A percentile compares a stretch with the other conserved stretches of the same genome.
These are phyloP conservation scores for Pogonophryne albipinna DNA, from an alignment of 2,797 vertebrate species.

Conservation along the genomic window DNA sequence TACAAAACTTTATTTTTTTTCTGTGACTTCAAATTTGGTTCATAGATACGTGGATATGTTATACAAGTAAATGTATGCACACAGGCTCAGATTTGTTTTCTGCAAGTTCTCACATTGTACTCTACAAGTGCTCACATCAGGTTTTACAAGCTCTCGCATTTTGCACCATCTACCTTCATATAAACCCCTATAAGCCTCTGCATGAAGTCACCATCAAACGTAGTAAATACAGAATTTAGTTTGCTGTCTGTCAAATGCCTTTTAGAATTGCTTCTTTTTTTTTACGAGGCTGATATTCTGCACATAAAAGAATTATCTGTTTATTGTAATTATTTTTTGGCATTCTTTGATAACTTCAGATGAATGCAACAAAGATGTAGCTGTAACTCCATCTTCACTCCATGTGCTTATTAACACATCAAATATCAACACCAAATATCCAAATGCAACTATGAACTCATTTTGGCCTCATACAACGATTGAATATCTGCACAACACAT, in stretches of 20 bases:
- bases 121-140: too few relatives aligned
- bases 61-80: too few relatives aligned
- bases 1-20: too few relatives aligned
- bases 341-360: conserved; percentile 11
- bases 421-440: conserved; percentile 11
- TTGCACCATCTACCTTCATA: too few relatives aligned
- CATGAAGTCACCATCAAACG: background rate
- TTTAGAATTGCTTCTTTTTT: too few relatives aligned
- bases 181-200: background rate
- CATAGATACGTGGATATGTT: too few relatives aligned
- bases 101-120: too few relatives aligned
- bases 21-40: too few relatives aligned
- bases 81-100: too few relatives aligned
- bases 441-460: background rate
- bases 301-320: background rate
- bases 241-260: too few relatives aligned
- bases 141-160: too few relatives aligned
- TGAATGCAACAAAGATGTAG: background rate
- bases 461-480: conserved; percentile 8
- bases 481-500: conserved; percentile 15
- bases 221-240: background rate
- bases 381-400: background rate
- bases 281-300: conserved; percentile 1
- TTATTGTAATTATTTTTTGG: conserved; percentile 7
- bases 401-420: conserved; percentile 8